These are phyloP conservation scores for Strigops habroptila DNA, from an alignment of 2,113 vertebrate species.

Conservation along the genomic window DNA sequence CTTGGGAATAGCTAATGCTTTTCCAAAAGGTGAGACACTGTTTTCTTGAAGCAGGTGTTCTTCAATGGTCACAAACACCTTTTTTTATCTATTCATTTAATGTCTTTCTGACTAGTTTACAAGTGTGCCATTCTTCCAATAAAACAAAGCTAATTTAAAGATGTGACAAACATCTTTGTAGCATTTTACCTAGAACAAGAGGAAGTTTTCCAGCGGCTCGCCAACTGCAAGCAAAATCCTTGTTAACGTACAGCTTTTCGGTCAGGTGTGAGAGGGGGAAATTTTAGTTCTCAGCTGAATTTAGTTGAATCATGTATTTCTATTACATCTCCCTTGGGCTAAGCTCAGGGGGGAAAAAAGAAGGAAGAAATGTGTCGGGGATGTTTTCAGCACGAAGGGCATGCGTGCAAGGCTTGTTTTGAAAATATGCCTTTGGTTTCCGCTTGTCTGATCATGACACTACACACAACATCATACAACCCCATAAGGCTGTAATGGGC, in stretches of 20 bases:
- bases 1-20: background rate
- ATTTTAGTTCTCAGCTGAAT: background rate
- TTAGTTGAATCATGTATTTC: background rate
- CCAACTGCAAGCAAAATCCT: background rate
- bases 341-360: background rate
- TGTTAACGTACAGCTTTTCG: background rate
- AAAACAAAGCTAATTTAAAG: background rate
- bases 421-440: constrained; percentile 78
- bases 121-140: background rate
- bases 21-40: background rate
- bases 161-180: background rate
- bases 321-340: constrained; percentile 17
- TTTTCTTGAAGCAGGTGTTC: background rate
- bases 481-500: constrained; percentile 75
- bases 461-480: constrained; percentile 62
- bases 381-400: constrained; percentile 46
- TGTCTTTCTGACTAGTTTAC: rapidly evolving
- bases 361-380: background rate
- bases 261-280: background rate
- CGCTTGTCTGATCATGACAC: constrained; percentile 77
- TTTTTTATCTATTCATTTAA: background rate
- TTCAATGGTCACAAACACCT: background rate
- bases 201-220: background rate
- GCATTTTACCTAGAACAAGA: background rate
- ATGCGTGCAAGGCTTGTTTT: constrained; percentile 71